Evolutionary conservation across 2,113 vertebrate species (phyloP), one percentile per base, ranked within the genome.

Genomic region (Papio anubis): DNA sequence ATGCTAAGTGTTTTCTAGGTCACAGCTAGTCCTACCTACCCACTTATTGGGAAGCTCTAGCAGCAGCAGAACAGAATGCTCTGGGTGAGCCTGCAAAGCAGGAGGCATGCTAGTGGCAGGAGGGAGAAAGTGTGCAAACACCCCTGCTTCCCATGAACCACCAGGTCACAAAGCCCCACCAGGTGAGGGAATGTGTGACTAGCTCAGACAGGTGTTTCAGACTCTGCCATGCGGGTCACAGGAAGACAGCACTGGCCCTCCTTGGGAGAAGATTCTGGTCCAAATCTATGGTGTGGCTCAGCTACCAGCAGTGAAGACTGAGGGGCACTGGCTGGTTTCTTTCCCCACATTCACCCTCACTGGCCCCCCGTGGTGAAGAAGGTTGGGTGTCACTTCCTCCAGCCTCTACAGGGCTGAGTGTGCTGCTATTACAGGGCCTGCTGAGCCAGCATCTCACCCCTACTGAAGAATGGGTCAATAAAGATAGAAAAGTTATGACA

Each of bases 1-100:
- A 86, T 0, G 76, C 91, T 4, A 6, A 79, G 61, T n/a, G 86
- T 76, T 97, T 97, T 72, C 76, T 81, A 97, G 97, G 98, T 95
- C 92, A 92, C n/a, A 57, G 95, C 73, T 0, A 0, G 86, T 92
- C 89, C 90, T 83, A 0, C 17, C 17, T 78, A 94, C 70, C 45
- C 57, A 5, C 90, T 72, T 18, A 30, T 35, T 6, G 88, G 25
- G n/a, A 72, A 85, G 82, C 89, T 87, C 88, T 88, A 50, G 4
- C 82, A 94, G 4, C 82, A 94, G 52, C 27, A 18, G 64, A 80
- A 68, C 70, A 90, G 25, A n/a, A 75, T 85, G 82, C 89, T 87
- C 88, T 88, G 55, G 3, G 59, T 68, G n/a, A 84, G 79, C 30
- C 73, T 91, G 76, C 75, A 70, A 95, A 90, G 73, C 68, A 95